Evolutionary conservation across 1,140 invertebrate species (phyloP), one percentile per base, ranked within the genome.

Genomic region (Halesus radiatus): DNA sequence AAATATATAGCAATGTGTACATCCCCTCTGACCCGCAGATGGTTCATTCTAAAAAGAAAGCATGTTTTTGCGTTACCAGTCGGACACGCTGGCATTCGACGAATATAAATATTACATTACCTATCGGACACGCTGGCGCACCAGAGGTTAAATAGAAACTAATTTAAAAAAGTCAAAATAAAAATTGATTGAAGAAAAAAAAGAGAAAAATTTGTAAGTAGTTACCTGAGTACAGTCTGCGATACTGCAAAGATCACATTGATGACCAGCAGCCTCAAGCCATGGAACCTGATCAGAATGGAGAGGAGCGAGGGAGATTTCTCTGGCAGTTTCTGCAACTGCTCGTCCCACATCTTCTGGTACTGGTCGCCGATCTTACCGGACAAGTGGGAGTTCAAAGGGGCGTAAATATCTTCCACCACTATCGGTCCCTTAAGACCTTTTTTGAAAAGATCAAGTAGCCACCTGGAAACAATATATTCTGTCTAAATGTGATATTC

Each of bases 241-340:
- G 76, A 18, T 5, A 75, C 22, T 10, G 54, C 20, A 73, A 76
- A 81, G 29, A 78, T 62, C 23, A 83, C 50, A 20, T 73, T 77
- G 15, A 83, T 26, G 29, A 75, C 26, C 15, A 81, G 4, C 13
- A 81, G 66, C n/a, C 37, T 84, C 79, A 72, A 86, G 85, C 88
- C 87, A 72, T 88, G 84, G 18, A 86, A 81, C 23, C 79, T 85
- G 3, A 86, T 56, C 37, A 89, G 85, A 0, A 86, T 85, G 53
- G 82, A 80, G 2, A 88, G 72, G 0, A 89, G 77, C 0, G 87
- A 89, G 0, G 88, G 87, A 23, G 53, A n/a, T 53, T 72, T 53
- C 85, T 85, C 29, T 84, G 85, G 52, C 79, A 85, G 75, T 16
- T 56, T 58, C 50, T 85, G 86, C 26, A 84, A 85, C 86, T 86